These are phyloP conservation scores for Drosophila ezoana DNA, from an alignment of 2,888 invertebrate genomes.

Conservation along the genomic window DNA sequence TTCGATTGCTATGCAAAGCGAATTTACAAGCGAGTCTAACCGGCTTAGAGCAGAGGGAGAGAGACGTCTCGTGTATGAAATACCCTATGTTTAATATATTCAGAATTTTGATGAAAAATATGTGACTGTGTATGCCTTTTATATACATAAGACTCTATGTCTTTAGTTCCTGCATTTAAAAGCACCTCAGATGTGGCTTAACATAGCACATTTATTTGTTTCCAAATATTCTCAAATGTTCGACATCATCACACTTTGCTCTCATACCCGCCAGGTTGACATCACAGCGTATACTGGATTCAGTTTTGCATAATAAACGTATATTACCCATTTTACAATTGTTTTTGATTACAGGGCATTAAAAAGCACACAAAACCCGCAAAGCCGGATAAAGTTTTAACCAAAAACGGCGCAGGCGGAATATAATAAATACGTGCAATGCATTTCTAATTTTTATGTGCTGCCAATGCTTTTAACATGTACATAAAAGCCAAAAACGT, in stretches of 20 bases:
- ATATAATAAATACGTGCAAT: conserved; percentile 76
- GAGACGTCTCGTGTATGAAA: fast-evolving
- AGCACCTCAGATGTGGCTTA: too few species aligned
- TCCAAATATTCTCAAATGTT: too few species aligned
- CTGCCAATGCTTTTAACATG: conserved; percentile 47
- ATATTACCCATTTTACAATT: neutral
- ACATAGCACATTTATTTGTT: too few species aligned
- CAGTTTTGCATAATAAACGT: neutral
- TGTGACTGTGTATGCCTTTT: too few species aligned
- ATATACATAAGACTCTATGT: too few species aligned
- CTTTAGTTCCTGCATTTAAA: too few species aligned
- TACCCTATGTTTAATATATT: conserved; percentile 9
- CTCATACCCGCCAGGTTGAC: neutral
- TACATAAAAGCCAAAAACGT: conserved; percentile 37
- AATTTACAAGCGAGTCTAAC: conserved; percentile 35
- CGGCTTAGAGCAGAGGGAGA: too few species aligned
- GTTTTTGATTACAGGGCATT: conserved; percentile 20
- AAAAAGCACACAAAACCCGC: conserved; percentile 13
- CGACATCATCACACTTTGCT: too few species aligned
- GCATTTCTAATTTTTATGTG: conserved; percentile 63
- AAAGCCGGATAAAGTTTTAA: conserved; percentile 53
- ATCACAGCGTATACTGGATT: neutral
- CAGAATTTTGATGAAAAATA: too few species aligned
- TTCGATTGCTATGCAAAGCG: conserved; percentile 69
- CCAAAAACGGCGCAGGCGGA: conserved; percentile 66